phyloP scores from a whole-genome alignment of 2,797 vertebrate genomes.

The Odontamblyopus lacepedii region DNA sequence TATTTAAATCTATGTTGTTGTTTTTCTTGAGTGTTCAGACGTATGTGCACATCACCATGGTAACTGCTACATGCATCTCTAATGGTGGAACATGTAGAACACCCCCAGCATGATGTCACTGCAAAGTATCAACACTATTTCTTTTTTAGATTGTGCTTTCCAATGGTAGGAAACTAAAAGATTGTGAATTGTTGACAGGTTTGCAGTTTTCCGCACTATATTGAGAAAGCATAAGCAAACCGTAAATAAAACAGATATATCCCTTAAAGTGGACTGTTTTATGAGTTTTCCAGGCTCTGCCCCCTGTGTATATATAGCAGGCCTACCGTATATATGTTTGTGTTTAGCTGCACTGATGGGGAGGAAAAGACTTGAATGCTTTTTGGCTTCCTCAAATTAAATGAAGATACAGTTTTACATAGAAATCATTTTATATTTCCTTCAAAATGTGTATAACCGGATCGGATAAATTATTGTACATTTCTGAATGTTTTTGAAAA shows the following conservation, averaged over 20 bases:
- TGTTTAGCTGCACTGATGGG: slow-evolving; percentile 18
- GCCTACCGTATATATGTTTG: slow-evolving; percentile 14
- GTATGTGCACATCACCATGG: too few species aligned
- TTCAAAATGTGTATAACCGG: slow-evolving; percentile 51
- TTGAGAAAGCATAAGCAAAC: neutral
- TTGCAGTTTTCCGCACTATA: neutral
- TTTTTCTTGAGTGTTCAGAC: too few species aligned
- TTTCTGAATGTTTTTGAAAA: slow-evolving; percentile 73
- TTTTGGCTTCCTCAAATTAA: slow-evolving; percentile 26
- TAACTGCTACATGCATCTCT: too few species aligned
- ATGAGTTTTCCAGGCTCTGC: slow-evolving; percentile 22
- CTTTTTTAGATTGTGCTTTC: slow-evolving; percentile 52
- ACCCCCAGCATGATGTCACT: too few species aligned
- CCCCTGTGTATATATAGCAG: slow-evolving; percentile 1
- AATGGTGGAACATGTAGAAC: too few species aligned
- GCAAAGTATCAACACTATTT: too few species aligned
- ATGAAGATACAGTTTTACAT: slow-evolving; percentile 44
- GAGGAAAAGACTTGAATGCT: slow-evolving; percentile 24
- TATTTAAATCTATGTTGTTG: too few species aligned
- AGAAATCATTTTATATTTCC: slow-evolving; percentile 52
- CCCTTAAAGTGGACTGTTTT: slow-evolving; percentile 26
- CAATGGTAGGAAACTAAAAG: slow-evolving; percentile 12
- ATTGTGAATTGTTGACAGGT: slow-evolving; percentile 23
- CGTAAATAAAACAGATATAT: slow-evolving; percentile 12
- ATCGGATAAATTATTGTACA: slow-evolving; percentile 74